phyloP scores from a whole-genome alignment of 2,797 vertebrate species.

The Brachymystax lenok region DNA sequence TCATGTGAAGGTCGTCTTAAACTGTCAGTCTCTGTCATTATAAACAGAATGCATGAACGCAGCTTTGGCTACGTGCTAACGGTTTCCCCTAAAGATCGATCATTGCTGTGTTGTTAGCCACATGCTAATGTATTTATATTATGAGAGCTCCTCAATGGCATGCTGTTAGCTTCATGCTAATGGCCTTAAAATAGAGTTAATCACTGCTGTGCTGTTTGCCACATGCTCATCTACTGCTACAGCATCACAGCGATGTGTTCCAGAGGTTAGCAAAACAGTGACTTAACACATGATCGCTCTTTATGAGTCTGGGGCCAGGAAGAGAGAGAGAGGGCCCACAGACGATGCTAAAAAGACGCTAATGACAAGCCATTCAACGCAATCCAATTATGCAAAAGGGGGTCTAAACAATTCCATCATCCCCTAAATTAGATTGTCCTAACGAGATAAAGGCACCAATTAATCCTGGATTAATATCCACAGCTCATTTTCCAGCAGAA shows the following conservation, averaged over 20 bases:
- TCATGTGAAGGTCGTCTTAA: conserved; percentile 35
- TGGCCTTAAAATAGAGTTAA: conserved; percentile 73
- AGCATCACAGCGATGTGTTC: conserved; percentile 69
- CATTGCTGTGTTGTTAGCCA: conserved; percentile 71
- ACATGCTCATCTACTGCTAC: conserved; percentile 69
- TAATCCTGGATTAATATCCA: conserved; percentile 99
- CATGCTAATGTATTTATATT: conserved; percentile 64
- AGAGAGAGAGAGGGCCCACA: conserved; percentile 85
- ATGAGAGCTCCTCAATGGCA: conserved; percentile 60
- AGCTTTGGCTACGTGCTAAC: conserved; percentile 49
- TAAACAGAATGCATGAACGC: conserved; percentile 30
- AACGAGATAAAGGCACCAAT: conserved; percentile 99
- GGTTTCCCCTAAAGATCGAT: conserved; percentile 54
- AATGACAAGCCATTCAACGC: conserved; percentile 98
- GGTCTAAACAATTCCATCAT: conserved; percentile 99
- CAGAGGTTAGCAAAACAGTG: conserved; percentile 92
- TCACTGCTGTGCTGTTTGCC: conserved; percentile 73
- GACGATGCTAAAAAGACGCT: conserved; percentile 99
- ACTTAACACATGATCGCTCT: conserved; percentile 97
- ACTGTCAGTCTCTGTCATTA: conserved; percentile 32
- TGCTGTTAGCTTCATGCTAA: conserved; percentile 64
- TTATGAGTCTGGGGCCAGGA: conserved; percentile 95
- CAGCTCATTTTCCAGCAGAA: conserved; percentile 98
- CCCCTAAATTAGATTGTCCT: conserved; percentile 99
- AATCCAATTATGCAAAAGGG: conserved; percentile 99